Evolutionary conservation across 1,140 invertebrate genomes (phyloP), one percentile per base, ranked within the genome.

Genomic region (Macrosteles quadrilineatus): DNA sequence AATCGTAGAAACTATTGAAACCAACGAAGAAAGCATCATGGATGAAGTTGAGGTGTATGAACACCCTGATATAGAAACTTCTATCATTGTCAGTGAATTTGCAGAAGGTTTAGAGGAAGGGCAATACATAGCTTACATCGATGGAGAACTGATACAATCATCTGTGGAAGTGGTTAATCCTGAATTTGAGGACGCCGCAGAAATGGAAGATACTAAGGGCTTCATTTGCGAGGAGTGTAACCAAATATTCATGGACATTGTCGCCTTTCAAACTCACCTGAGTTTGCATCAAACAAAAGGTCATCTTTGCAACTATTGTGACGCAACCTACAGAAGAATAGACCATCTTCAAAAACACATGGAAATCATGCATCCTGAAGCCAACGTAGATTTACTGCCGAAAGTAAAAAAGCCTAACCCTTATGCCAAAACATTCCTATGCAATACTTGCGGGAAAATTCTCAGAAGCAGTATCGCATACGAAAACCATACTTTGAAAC

Each of bases 381-480:
- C 21, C 6, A 19, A 19, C n/a, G 47, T 50, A 4, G n/a, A 19
- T 19, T 50, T 50, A 19, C 14, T 9, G 21, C 55, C 55, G 23
- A 59, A 29, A 23, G 55, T 27, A 29, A 59, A 59, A 23, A 59
- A 59, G n/a, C 4, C n/a, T 2, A 59, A 59, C n/a, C 55, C 63
- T 36, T 65, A 45, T 23, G 63, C 32, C 19, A 64, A 72, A 67
- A 72, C 73, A n/a, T 74, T 71, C 53, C 25, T 23, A 11, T 74
- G 73, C 40, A 64, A 68, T 50, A 36, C 69, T 2, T 74, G 73
- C 40, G 69, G 71, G 4, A 53, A 65, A 14, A 45, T 63, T n/a
- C 71, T 73, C 1, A 68, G 53, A 73, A 73, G 68, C 43, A 69
- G 25, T 69, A 66, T 36, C 64, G 68, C 55, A 40, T 72, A 69